Conservation (phyloP, 2,888 invertebrate species). For the Phrixothrix hirtus region DNA sequence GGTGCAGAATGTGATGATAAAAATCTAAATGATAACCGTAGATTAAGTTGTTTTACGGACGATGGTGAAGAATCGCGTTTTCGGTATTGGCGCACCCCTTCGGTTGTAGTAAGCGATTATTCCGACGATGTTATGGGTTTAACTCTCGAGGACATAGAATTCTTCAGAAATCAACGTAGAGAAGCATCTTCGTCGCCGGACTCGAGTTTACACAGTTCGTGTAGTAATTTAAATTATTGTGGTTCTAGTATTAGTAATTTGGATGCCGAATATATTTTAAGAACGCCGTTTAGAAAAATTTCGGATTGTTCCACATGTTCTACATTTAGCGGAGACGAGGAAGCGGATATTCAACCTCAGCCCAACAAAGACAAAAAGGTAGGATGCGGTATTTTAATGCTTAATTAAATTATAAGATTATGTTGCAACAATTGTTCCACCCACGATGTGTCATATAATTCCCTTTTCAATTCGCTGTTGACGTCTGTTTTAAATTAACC, state of each 20-base stretch:
- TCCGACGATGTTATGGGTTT: slow-evolving; percentile 71
- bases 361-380: slow-evolving; percentile 34
- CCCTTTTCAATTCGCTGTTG: slow-evolving; percentile 28
- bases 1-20: slow-evolving; percentile 48
- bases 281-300: slow-evolving; percentile 66
- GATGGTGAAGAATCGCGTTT: slow-evolving; percentile 55
- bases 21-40: slow-evolving; percentile 48
- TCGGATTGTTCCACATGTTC: slow-evolving; percentile 79
- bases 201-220: slow-evolving; percentile 63
- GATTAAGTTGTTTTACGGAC: slow-evolving; percentile 60
- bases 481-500: slow-evolving; percentile 42
- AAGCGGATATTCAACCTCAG: slow-evolving; percentile 58
- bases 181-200: slow-evolving; percentile 57
- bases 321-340: slow-evolving; percentile 74
- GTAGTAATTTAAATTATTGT: slow-evolving; percentile 63
- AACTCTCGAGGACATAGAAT: slow-evolving; percentile 64
- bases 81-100: slow-evolving; percentile 77
- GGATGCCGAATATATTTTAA: slow-evolving; percentile 58
- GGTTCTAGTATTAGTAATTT: slow-evolving; percentile 62
- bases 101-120: slow-evolving; percentile 86
- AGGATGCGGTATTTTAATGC: slow-evolving; percentile 14
- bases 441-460: slow-evolving; percentile 23
- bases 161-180: slow-evolving; percentile 58
- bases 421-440: slow-evolving; percentile 20
- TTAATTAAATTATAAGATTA: slow-evolving; percentile 4